These are phyloP conservation scores for Lycia hirtaria DNA, from an alignment of 2,888 invertebrate species.

Conservation along the genomic window DNA sequence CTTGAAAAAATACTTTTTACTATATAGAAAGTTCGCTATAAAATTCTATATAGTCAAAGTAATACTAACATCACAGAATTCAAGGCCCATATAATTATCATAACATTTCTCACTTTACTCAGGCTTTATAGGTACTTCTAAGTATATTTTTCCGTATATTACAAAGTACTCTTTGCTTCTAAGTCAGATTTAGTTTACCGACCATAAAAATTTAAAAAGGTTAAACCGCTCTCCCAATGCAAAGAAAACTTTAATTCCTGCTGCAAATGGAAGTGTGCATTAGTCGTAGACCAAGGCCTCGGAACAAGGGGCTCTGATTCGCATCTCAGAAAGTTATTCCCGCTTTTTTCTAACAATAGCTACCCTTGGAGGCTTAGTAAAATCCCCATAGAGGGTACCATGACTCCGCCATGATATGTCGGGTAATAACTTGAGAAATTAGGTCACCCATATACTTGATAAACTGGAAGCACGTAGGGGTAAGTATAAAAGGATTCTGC, in stretches of 20 bases:
- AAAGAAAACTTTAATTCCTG: conserved; percentile 3
- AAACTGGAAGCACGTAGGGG: conserved; percentile 38
- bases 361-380: conserved; percentile 45
- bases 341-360: conserved; percentile 44
- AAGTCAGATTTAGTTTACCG: neutral
- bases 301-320: conserved; percentile 41
- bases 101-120: no score
- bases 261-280: conserved; percentile 18
- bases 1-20: no score
- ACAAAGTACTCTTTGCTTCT: neutral
- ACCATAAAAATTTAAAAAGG: neutral
- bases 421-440: conserved; percentile 63
- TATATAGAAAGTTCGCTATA: no score
- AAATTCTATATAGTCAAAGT: no score
- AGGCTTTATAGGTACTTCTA: no score
- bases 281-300: conserved; percentile 15
- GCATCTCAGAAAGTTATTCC: conserved; percentile 27
- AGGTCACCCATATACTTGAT: conserved; percentile 60
- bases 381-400: conserved; percentile 58
- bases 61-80: no score
- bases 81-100: no score
- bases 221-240: neutral
- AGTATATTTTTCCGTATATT: no score
- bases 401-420: conserved; percentile 51
- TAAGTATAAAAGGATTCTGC: neutral